Conservation (phyloP, 2,113 vertebrate genomes). For the Cranoglanis bouderius region DNA sequence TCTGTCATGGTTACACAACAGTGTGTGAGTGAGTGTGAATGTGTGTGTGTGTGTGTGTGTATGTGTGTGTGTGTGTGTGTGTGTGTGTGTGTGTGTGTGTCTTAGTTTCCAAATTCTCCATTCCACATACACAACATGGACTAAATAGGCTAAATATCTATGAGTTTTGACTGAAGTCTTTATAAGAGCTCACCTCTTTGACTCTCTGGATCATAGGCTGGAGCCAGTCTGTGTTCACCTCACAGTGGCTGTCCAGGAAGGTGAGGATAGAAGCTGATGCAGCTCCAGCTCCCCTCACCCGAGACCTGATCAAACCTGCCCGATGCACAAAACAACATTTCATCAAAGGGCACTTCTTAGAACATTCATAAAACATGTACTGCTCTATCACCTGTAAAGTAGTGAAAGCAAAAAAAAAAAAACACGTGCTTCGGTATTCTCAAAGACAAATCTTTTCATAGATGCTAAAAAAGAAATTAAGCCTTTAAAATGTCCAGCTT, state of each 20-base stretch:
- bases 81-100: conserved; percentile 21
- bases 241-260: conserved; percentile 97
- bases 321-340: not conserved
- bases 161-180: not conserved
- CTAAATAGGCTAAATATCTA: not conserved
- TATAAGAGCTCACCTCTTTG: conserved; percentile 80
- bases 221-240: conserved; percentile 94
- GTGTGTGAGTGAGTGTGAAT: not conserved
- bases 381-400: no score
- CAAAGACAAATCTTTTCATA: not conserved
- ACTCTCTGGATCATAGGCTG: conserved; percentile 96
- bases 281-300: conserved; percentile 88
- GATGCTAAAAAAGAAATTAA: not conserved
- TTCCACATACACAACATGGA: not conserved
- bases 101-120: not conserved
- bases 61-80: conserved; percentile 11
- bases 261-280: conserved; percentile 87
- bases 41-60: not conserved
- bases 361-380: not conserved
- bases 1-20: conserved; percentile 35
- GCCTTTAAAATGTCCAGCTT: not conserved
- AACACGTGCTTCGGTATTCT: not conserved
- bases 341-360: not conserved
- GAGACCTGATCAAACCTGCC: conserved; percentile 92
- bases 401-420: not conserved